Conservation (phyloP, 2,888 invertebrate species). For the Dexiosoma caninum region DNA sequence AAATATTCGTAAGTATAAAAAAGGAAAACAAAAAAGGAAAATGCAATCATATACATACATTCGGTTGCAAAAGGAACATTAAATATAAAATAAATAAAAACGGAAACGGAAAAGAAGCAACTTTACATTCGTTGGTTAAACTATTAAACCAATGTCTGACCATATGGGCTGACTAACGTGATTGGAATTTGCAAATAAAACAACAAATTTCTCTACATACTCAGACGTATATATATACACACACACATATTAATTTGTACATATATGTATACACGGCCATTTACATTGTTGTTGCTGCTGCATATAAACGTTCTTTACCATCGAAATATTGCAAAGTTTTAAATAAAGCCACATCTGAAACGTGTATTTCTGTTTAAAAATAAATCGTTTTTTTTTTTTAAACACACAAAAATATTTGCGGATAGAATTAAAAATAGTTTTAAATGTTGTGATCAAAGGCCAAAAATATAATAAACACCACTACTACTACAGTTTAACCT, state of each 20-base stretch:
- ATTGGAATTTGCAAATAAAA: constrained; percentile 48
- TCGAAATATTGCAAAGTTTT: constrained; percentile 43
- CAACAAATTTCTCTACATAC: not conserved
- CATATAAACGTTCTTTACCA: constrained; percentile 24
- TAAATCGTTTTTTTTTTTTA: constrained; percentile 8
- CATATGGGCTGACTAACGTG: constrained; percentile 60
- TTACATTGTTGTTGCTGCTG: not conserved
- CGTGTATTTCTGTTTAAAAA: not conserved
- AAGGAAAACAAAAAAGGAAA: constrained; percentile 23
- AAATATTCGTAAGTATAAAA: constrained; percentile 44
- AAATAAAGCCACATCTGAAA: constrained; percentile 42
- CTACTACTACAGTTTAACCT: constrained; percentile 43
- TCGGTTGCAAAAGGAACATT: constrained; percentile 3
- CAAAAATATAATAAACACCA: constrained; percentile 9
- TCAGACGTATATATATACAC: no score
- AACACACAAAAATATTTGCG: constrained; percentile 10
- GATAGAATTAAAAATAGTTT: constrained; percentile 21
- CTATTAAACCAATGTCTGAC: constrained; percentile 57
- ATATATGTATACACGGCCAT: not conserved
- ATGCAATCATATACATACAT: not conserved
- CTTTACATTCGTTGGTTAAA: constrained; percentile 55
- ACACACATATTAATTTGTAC: not conserved
- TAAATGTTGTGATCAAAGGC: not conserved
- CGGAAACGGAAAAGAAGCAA: constrained; percentile 57
- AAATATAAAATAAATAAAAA: constrained; percentile 40